These are phyloP conservation scores for Heliconius erato DNA, from an alignment of 2,888 invertebrate species.

Conservation along the genomic window DNA sequence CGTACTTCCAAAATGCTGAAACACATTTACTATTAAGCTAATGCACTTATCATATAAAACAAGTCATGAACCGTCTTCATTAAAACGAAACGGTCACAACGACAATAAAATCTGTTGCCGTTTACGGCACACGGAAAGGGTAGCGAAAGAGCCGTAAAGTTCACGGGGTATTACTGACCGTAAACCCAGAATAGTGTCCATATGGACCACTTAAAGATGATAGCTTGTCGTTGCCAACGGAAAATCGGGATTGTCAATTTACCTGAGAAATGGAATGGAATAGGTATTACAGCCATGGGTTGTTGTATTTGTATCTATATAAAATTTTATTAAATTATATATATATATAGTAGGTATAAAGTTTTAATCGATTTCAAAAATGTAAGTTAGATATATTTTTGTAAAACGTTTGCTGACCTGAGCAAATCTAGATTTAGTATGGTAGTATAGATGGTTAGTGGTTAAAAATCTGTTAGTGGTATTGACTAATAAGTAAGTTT, in stretches of 20 bases:
- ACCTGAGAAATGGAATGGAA: slow-evolving; percentile 5
- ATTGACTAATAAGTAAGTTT: background rate
- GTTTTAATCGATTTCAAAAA: too few relatives aligned
- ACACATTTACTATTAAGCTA: background rate
- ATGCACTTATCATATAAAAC: background rate
- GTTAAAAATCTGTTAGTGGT: background rate
- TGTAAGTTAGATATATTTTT: too few relatives aligned
- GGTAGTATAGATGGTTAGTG: background rate
- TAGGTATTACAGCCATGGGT: background rate
- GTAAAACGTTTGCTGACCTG: too few relatives aligned
- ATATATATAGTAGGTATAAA: too few relatives aligned
- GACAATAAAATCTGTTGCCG: background rate
- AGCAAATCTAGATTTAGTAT: too few relatives aligned
- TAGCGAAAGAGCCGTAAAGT: slow-evolving; percentile 1
- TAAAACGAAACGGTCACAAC: background rate
- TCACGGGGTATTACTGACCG: background rate
- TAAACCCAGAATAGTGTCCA: background rate
- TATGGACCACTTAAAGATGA: background rate
- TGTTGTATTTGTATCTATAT: background rate
- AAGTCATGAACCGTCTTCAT: background rate
- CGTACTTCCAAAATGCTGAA: background rate
- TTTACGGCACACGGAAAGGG: slow-evolving; percentile 8
- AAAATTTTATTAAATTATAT: too few relatives aligned
- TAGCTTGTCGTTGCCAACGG: background rate
- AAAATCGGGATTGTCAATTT: slow-evolving; percentile 8